Evolutionary conservation across 1,140 invertebrate species (phyloP).

Genomic region (Drosophila neocordata): DNA sequence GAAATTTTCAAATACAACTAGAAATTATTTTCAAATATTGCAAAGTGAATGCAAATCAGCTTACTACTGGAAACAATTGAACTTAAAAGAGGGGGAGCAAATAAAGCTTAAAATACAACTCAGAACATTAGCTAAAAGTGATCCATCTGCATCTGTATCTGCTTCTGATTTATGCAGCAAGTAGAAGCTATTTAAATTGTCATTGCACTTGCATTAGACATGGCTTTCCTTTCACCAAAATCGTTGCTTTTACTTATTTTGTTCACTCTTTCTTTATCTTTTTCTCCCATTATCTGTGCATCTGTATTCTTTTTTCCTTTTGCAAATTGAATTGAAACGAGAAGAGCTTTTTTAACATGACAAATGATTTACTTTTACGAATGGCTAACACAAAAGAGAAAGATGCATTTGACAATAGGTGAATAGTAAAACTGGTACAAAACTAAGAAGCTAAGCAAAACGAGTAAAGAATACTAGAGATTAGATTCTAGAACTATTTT

Average conservation of each 20-base stretch:
- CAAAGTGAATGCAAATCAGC: background rate
- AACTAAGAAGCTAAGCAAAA: background rate
- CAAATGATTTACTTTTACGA: constrained; percentile 69
- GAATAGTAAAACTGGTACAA: background rate
- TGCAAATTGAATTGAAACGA: constrained; percentile 35
- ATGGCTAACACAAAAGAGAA: constrained; percentile 1
- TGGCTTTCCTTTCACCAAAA: constrained; percentile 5
- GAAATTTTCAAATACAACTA: background rate
- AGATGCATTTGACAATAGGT: constrained; percentile 40
- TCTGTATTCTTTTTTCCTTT: constrained; percentile 18
- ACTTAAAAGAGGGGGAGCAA: background rate
- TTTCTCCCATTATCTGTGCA: background rate
- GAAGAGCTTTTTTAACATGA: constrained; percentile 50
- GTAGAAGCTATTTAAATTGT: constrained; percentile 36
- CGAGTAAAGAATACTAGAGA: constrained; percentile 5
- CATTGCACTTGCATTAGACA: constrained; percentile 35
- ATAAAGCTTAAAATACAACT: background rate
- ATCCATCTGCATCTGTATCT: background rate
- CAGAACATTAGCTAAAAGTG: background rate
- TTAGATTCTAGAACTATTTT: constrained; percentile 38
- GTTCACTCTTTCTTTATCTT: background rate
- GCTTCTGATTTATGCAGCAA: background rate
- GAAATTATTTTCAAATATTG: background rate
- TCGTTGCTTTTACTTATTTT: background rate
- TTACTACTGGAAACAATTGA: background rate